A percentile compares a stretch with the other conserved stretches of the same genome.
Evolutionary conservation across 2,113 vertebrate genomes (phyloP).

Genomic region (Lathamus discolor): DNA sequence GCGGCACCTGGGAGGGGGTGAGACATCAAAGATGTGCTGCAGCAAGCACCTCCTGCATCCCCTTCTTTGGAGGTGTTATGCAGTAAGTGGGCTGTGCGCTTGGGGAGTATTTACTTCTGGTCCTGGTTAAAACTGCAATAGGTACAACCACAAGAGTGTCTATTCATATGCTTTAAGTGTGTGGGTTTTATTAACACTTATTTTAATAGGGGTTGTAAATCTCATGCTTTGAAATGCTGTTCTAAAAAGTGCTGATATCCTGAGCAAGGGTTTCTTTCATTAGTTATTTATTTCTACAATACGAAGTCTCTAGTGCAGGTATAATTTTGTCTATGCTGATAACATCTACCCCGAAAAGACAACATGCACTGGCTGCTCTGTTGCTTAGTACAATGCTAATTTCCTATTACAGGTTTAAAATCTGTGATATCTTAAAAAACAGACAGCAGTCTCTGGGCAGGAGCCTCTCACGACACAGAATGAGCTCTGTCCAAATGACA

Average conservation of each 20-base stretch:
- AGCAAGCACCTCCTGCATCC: not conserved
- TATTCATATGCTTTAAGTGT: not conserved
- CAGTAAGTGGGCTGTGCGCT: not conserved
- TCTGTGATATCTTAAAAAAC: not conserved
- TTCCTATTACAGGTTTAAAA: not conserved
- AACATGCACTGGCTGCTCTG: not conserved
- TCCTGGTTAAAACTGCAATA: not conserved
- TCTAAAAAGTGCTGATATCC: not conserved
- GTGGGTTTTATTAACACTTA: not conserved
- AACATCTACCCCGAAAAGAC: not conserved
- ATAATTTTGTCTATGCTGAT: not conserved
- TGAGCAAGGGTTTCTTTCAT: not conserved
- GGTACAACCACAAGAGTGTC: not conserved
- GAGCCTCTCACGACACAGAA: not conserved
- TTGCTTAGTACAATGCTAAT: not conserved
- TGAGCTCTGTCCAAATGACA: not conserved
- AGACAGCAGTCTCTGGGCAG: not conserved
- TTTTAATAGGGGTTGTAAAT: conserved; percentile 14
- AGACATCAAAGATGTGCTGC: not conserved
- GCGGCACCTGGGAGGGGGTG: rapidly evolving
- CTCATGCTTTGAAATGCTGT: not conserved
- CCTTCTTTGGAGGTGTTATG: rapidly evolving
- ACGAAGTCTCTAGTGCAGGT: not conserved
- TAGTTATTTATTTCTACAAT: not conserved
- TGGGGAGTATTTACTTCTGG: not conserved